phyloP scores from a whole-genome alignment of 2,113 vertebrate genomes.

The Stigmatopora argus region DNA sequence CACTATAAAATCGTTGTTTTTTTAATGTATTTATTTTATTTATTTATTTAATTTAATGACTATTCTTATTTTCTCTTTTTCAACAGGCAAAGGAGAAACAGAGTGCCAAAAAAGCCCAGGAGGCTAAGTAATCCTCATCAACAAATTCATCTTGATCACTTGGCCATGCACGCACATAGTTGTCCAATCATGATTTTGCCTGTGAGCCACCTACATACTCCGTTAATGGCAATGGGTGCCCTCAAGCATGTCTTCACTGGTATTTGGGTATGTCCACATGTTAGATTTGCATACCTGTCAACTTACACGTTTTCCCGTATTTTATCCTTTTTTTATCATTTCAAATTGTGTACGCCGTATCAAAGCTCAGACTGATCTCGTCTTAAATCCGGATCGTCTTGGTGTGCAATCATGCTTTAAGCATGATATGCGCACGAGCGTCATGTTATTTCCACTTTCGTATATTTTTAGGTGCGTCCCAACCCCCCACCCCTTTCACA shows the following conservation, averaged over 20 bases:
- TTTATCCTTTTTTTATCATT: too few species aligned
- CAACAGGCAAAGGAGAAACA: conserved; percentile 94
- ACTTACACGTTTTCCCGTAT: too few species aligned
- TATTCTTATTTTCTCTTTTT: conserved; percentile 32
- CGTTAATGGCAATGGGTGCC: conserved; percentile 8
- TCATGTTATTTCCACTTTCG: too few species aligned
- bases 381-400: too few species aligned
- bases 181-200: conserved; percentile 20
- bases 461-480: too few species aligned
- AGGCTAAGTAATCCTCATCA: conserved; percentile 81
- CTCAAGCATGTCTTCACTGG: conserved; percentile 25
- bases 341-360: too few species aligned
- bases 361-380: too few species aligned
- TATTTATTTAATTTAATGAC: background rate
- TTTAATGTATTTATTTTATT: too few species aligned
- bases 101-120: conserved; percentile 92
- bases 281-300: too few species aligned
- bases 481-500: background rate
- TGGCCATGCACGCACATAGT: conserved; percentile 3
- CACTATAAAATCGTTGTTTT: too few species aligned
- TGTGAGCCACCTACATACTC: conserved; percentile 28
- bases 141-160: conserved; percentile 2
- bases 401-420: too few species aligned
- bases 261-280: conserved; percentile 26
- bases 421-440: too few species aligned